A percentile compares a stretch with the other conserved stretches of the same genome.
phyloP scores from a whole-genome alignment of 2,113 vertebrate species.

The Scatophagus argus region DNA sequence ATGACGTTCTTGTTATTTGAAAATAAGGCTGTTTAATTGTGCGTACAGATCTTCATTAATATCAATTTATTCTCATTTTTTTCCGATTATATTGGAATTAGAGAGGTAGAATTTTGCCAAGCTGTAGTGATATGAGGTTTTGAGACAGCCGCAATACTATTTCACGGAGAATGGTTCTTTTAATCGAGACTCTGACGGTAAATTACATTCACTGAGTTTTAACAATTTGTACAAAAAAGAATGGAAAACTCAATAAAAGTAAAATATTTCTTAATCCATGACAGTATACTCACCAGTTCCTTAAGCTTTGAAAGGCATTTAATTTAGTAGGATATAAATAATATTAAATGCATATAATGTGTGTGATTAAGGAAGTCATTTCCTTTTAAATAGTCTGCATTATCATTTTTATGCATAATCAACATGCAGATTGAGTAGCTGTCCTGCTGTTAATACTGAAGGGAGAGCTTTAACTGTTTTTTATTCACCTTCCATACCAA shows the following conservation, averaged over 20 bases:
- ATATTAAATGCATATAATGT: conserved; percentile 61
- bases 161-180: conserved; percentile 75
- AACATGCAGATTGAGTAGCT: conserved; percentile 60
- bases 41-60: conserved; percentile 60
- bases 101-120: conserved; percentile 45
- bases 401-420: conserved; percentile 64
- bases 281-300: conserved; percentile 27
- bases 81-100: conserved; percentile 56
- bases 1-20: conserved; percentile 49
- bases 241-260: conserved; percentile 50
- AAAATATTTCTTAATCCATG: conserved; percentile 50
- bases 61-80: conserved; percentile 55
- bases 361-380: conserved; percentile 60
- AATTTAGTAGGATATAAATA: conserved; percentile 57
- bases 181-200: conserved; percentile 65
- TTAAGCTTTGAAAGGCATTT: conserved; percentile 37
- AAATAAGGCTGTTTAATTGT: conserved; percentile 62
- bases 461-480: conserved; percentile 4
- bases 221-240: conserved; percentile 42
- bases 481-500: conserved; percentile 19
- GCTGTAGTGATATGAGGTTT: conserved; percentile 57
- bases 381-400: conserved; percentile 60
- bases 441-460: conserved; percentile 44
- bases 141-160: conserved; percentile 60
- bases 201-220: conserved; percentile 63